These are phyloP conservation scores for Amphibalanus amphitrite DNA, from an alignment of 1,140 invertebrate species.

Conservation along the genomic window DNA sequence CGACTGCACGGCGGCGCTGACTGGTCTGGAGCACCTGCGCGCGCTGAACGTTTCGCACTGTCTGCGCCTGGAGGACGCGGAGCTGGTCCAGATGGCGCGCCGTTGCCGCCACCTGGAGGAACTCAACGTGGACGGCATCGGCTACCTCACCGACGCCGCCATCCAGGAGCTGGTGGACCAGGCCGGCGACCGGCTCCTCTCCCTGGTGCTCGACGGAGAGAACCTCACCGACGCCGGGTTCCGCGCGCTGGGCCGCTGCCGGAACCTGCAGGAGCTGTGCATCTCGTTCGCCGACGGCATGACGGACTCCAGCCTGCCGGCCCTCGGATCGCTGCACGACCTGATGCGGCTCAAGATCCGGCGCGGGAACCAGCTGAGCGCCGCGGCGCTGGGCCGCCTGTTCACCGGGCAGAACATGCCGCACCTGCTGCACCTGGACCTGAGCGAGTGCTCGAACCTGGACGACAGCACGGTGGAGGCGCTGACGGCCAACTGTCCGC, in stretches of 20 bases:
- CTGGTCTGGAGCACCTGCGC: slow-evolving; percentile 10
- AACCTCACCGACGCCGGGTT: slow-evolving; percentile 17
- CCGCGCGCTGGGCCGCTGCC: slow-evolving; percentile 12
- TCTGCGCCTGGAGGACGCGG: slow-evolving; percentile 12
- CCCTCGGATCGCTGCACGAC: slow-evolving; percentile 11
- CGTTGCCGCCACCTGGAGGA: slow-evolving; percentile 15
- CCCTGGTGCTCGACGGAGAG: slow-evolving; percentile 18
- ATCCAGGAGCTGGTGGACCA: slow-evolving; percentile 12
- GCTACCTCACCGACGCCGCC: slow-evolving; percentile 15
- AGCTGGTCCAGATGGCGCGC: slow-evolving; percentile 13
- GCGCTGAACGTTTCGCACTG: slow-evolving; percentile 18
- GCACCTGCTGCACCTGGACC: slow-evolving; percentile 14
- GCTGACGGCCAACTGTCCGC: slow-evolving; percentile 12
- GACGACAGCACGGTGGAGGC: slow-evolving; percentile 15
- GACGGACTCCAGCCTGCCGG: slow-evolving; percentile 17
- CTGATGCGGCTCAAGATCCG: slow-evolving; percentile 16
- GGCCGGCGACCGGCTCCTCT: slow-evolving; percentile 8
- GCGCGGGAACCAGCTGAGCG: slow-evolving; percentile 14
- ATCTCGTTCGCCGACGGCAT: slow-evolving; percentile 19
- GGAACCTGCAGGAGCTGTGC: slow-evolving; percentile 13
- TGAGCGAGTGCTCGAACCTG: slow-evolving; percentile 17
- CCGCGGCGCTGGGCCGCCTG: slow-evolving; percentile 10
- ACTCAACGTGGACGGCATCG: slow-evolving; percentile 18
- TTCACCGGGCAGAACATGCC: slow-evolving; percentile 10
- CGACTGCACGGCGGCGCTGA: slow-evolving; percentile 11